Evolutionary conservation across 2,113 vertebrate genomes (phyloP), one percentile per base, ranked within the genome.

Genomic region (Lamprotornis superbus): DNA sequence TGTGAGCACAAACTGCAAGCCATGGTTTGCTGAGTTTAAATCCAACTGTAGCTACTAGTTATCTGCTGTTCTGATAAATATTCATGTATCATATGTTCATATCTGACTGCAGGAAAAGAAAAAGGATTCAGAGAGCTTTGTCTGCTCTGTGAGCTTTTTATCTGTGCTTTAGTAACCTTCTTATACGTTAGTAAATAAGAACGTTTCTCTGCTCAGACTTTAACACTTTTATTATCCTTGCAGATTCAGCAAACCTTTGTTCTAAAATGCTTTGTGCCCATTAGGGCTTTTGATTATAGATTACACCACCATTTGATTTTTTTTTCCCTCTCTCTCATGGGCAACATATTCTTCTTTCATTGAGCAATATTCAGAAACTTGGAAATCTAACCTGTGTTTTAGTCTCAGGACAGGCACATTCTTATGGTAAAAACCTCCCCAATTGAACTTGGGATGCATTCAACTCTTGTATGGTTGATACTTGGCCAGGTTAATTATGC

Each of bases 341-440:
- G 97, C 93, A 97, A 91, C 95, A 96, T 97, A 97, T 96, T 96
- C 97, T 91, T 96, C 94, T 97, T 97, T 97, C 97, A 98, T 98
- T 98, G 97, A 97, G 97, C 97, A 98, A 98, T 90, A 96, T 97
- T 98, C 90, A 97, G 96, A 97, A 98, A 98, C 97, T 98, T 98
- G 98, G 98, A 98, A 97, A 98, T 98, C 94, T 98, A 98, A 98
- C 98, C 97, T 98, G 97, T 98, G 97, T 97, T 98, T 98, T 98
- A 98, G 95, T 98, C 93, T 98, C 96, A 97, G 97, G 97, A 97
- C 98, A 98, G 94, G 95, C 97, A 97, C 97, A 98, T 98, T 98
- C 94, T 97, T 98, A 98, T 97, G 97, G 97, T 98, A 97, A 98
- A 97, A 97, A 93, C 94, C 96, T 98, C 96, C 97, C 97, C 95